A percentile compares a stretch with the other conserved stretches of the same genome.
Evolutionary conservation across 2,797 vertebrate species (phyloP).

Genomic region (Sebastes miniatus): DNA sequence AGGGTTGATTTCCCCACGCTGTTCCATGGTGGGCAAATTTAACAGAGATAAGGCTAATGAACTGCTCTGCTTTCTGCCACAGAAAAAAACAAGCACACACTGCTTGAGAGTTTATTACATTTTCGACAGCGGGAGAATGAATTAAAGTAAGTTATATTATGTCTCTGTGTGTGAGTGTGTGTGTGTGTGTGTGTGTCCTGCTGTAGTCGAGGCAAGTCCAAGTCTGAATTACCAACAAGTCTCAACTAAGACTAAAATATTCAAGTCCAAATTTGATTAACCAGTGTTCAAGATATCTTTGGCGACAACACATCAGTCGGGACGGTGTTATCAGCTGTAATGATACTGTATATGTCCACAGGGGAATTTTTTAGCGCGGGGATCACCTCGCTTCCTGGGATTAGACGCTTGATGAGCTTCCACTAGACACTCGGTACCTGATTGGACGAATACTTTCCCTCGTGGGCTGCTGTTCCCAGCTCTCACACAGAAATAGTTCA

Average conservation of each 20-base stretch:
- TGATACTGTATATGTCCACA: too few relatives aligned
- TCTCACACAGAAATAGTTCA: too few relatives aligned
- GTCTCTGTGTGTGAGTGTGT: conserved; percentile 4
- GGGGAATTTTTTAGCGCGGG: too few relatives aligned
- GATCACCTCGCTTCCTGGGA: too few relatives aligned
- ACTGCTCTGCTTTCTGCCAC: conserved; percentile 43
- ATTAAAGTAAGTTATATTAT: conserved; percentile 25
- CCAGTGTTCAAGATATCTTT: not conserved
- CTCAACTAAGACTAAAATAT: not conserved
- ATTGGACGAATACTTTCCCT: too few relatives aligned
- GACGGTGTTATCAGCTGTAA: too few relatives aligned
- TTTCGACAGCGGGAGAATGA: conserved; percentile 19
- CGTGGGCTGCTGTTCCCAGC: too few relatives aligned
- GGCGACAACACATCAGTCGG: too few relatives aligned
- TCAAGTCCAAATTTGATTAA: not conserved
- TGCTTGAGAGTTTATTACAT: conserved; percentile 46
- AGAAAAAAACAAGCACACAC: conserved; percentile 29
- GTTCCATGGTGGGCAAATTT: conserved; percentile 67
- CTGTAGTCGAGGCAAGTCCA: not conserved
- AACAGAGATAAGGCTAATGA: conserved; percentile 72
- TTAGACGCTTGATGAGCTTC: too few relatives aligned
- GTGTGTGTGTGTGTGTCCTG: not conserved
- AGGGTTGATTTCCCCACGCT: conserved; percentile 65
- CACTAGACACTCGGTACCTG: too few relatives aligned
- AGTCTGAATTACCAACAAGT: conserved; percentile 5